phyloP scores from a whole-genome alignment of 2,797 vertebrate genomes.

The Leptatherina wallacei region DNA sequence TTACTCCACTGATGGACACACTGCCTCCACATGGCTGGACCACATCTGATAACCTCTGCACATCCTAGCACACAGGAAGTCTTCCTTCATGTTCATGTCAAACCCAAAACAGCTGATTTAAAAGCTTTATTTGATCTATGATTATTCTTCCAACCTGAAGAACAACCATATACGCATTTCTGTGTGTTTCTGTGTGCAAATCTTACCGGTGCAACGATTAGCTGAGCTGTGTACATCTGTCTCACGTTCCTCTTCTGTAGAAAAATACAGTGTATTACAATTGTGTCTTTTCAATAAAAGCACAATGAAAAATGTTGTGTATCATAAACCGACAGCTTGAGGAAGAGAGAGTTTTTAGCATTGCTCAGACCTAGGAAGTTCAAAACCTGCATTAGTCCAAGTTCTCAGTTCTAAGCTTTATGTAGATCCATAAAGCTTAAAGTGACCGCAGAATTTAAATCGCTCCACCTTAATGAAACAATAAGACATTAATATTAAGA shows the following conservation, averaged over 20 bases:
- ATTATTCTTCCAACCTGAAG: neutral
- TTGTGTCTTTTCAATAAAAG: neutral
- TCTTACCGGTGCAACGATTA: slow-evolving; percentile 88
- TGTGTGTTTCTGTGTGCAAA: neutral
- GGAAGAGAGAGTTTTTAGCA: neutral
- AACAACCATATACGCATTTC: neutral
- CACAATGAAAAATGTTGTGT: neutral
- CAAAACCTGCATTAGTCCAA: neutral
- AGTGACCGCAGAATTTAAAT: neutral
- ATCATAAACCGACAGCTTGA: neutral
- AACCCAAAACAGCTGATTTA: neutral
- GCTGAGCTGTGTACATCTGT: slow-evolving; percentile 81
- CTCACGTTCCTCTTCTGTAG: slow-evolving; percentile 85
- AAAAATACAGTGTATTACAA: slow-evolving; percentile 26
- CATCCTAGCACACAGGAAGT: slow-evolving; percentile 43
- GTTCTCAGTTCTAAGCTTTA: neutral
- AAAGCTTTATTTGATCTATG: neutral
- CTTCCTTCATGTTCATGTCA: neutral
- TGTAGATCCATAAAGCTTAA: neutral
- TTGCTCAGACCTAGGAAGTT: neutral
- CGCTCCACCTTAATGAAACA: neutral
- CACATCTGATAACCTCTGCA: slow-evolving; percentile 75
- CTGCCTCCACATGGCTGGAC: slow-evolving; percentile 87
- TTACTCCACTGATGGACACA: slow-evolving; percentile 85
- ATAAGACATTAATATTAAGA: neutral